Evolutionary conservation across 2,797 vertebrate species (phyloP).

Genomic region (Gymnoscopelus microlampas): DNA sequence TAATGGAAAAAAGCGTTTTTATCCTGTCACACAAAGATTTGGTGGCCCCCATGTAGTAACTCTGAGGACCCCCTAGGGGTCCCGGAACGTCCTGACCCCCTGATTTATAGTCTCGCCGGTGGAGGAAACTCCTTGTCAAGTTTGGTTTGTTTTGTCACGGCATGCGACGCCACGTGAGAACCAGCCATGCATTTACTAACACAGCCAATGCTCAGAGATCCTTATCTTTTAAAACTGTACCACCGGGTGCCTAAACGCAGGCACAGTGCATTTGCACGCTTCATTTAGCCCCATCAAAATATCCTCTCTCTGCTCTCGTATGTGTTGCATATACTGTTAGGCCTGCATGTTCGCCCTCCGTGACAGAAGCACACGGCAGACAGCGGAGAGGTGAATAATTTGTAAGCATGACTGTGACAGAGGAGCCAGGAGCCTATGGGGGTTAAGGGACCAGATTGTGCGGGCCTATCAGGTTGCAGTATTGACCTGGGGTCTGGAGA

Average conservation of each 20-base stretch:
- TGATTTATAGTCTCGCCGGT: background rate
- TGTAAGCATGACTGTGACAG: slow-evolving; percentile 67
- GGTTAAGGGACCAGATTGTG: slow-evolving; percentile 57
- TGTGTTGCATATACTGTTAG: background rate
- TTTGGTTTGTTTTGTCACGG: slow-evolving; percentile 43
- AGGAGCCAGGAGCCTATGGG: slow-evolving; percentile 52
- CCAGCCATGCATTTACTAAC: slow-evolving; percentile 39
- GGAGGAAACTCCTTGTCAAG: slow-evolving; percentile 12
- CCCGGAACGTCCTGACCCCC: no score
- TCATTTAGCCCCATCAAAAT: slow-evolving; percentile 71
- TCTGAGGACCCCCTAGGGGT: no score
- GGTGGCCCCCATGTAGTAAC: no score
- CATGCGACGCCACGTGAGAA: background rate
- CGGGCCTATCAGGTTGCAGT: slow-evolving; percentile 61
- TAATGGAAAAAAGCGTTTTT: no score
- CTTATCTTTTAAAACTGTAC: slow-evolving; percentile 33
- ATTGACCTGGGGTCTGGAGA: slow-evolving; percentile 53
- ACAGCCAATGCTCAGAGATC: background rate
- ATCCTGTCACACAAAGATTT: no score
- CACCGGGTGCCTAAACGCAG: slow-evolving; percentile 12
- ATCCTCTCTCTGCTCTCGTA: slow-evolving; percentile 32
- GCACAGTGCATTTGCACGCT: slow-evolving; percentile 47
- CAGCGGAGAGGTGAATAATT: slow-evolving; percentile 63
- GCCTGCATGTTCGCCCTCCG: no score
- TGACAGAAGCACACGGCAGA: slow-evolving; percentile 31